phyloP scores from a whole-genome alignment of 1,140 invertebrate species.

The Lasaia peninsularis region DNA sequence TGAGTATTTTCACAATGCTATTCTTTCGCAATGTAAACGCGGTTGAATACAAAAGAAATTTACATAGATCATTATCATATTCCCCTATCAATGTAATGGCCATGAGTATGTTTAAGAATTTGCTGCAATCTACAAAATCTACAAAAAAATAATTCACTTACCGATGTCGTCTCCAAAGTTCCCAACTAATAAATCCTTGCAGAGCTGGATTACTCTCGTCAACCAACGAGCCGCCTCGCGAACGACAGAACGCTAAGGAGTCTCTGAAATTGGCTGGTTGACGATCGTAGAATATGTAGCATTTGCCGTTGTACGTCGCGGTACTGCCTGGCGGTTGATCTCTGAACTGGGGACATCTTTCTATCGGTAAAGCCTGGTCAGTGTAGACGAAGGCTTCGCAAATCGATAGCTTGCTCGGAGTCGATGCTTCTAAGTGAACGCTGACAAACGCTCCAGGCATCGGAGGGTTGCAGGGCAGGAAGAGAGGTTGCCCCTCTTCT shows the following conservation, averaged over 20 bases:
- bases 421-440: constrained; percentile 89
- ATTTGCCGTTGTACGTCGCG: constrained; percentile 96
- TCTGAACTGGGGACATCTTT: constrained; percentile 93
- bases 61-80: too few relatives aligned
- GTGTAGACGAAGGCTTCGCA: constrained; percentile 97
- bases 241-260: constrained; percentile 88
- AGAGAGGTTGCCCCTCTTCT: constrained; percentile 94
- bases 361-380: constrained; percentile 95
- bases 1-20: too few relatives aligned
- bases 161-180: constrained; percentile 93
- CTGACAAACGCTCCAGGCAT: constrained; percentile 97
- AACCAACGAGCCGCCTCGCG: constrained; percentile 89
- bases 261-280: constrained; percentile 90
- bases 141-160: constrained; percentile 40
- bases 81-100: too few relatives aligned
- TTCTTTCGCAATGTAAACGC: too few relatives aligned
- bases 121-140: too few relatives aligned
- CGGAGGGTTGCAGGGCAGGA: constrained; percentile 94
- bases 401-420: constrained; percentile 88
- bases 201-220: constrained; percentile 96
- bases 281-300: constrained; percentile 96
- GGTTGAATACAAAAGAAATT: too few relatives aligned
- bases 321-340: constrained; percentile 94
- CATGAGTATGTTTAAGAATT: too few relatives aligned
- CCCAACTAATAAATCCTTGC: constrained; percentile 96